These are phyloP conservation scores for Argya squamiceps DNA, from an alignment of 2,797 vertebrate species.

Conservation along the genomic window DNA sequence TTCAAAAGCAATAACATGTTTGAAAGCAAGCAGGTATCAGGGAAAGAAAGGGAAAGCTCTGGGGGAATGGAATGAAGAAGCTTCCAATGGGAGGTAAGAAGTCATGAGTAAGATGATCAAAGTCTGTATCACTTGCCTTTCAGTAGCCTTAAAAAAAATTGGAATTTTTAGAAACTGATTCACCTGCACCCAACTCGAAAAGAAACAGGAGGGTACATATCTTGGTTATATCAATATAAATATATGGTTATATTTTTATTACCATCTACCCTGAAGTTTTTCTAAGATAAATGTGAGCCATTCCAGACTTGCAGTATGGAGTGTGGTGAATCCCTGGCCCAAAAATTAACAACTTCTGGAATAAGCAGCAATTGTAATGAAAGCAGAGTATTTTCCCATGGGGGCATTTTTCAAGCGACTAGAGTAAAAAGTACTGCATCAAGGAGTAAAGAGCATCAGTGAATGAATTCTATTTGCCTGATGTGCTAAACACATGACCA, in stretches of 20 bases:
- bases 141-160: not conserved
- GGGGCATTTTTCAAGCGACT: not conserved
- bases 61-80: not conserved
- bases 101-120: not conserved
- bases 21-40: not conserved
- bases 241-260: not conserved
- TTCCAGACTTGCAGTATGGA: not conserved
- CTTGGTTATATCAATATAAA: not conserved
- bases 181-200: fast-evolving
- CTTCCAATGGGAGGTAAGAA: not conserved
- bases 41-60: not conserved
- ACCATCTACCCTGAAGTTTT: not conserved
- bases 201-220: not conserved
- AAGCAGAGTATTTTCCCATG: not conserved
- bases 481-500: not conserved
- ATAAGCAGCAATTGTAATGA: not conserved
- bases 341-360: not conserved
- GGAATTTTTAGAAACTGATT: not conserved
- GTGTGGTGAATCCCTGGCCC: not conserved
- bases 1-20: not conserved
- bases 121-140: not conserved
- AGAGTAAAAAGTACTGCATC: not conserved
- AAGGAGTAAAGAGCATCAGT: not conserved
- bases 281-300: not conserved
- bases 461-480: not conserved